Evolutionary conservation across 1,140 invertebrate species (phyloP), one percentile per base, ranked within the genome.

Genomic region (Onthophagus taurus): DNA sequence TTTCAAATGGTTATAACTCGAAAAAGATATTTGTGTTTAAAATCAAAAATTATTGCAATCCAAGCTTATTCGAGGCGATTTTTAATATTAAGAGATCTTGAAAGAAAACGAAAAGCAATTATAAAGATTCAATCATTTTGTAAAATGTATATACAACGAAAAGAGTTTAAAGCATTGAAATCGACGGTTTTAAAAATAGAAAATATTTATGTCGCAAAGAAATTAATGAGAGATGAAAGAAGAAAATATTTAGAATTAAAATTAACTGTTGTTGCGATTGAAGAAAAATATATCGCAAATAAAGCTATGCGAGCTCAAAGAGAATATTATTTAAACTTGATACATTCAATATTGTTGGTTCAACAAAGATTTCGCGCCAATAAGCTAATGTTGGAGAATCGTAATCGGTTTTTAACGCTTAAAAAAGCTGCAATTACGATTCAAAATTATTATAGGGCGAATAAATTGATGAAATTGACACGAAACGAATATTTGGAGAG

Each of bases 1-100:
- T 70, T 69, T 49, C 65, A 67, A 50, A 68, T 68, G 23, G 69
- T 62, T 50, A 26, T 57, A 7, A 50, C 24, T 29, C 13, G 34
- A 31, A 36, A 58, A 24, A 30, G 54, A 16, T 72, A 61, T 50
- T 35, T 60, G 2, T 48, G 44, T n/a, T 42, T 68, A 7, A 64
- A 55, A 47, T 52, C 59, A 14, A 48, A 53, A 3, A 57, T 59
- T 3, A 44, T 65, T 6, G 53, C 43, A 16, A 54, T 75, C 14
- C 73, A 47, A 42, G n/a, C 8, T 18, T 31, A 30, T 26, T 16
- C 21, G 4, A 16, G 44, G n/a, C 8, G 35, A 11, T 38, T 12
- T 24, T 23, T 39, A 24, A 12, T 39, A 19, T 14, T 12, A 17
- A 2, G 17, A 24, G 21, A 20, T 7, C 8, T 35, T 24, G 6